Conservation (phyloP, 2,113 vertebrate genomes). For the Corythoichthys intestinalis region DNA sequence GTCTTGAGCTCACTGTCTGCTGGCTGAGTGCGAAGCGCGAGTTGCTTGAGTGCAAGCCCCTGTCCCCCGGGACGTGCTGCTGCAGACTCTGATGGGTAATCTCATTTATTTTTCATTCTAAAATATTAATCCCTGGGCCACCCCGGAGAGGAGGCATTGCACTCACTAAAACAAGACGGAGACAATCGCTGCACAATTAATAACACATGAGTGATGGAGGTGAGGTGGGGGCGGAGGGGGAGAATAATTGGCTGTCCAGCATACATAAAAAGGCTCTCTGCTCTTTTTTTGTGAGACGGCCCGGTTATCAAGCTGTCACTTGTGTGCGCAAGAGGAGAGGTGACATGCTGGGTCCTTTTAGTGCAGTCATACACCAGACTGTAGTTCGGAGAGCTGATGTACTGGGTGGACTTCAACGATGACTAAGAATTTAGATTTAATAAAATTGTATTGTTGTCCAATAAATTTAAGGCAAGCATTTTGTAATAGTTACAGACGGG, state of each 20-base stretch:
- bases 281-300: conserved; percentile 39
- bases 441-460: not conserved
- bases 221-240: conserved; percentile 1
- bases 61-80: conserved; percentile 53
- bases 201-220: conserved; percentile 66
- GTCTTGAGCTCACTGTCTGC: conserved; percentile 64
- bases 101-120: conserved; percentile 75
- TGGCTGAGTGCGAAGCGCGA: conserved; percentile 65
- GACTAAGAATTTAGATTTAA: not conserved
- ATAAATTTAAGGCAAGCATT: not conserved
- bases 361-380: conserved; percentile 25
- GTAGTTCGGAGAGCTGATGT: conserved; percentile 2
- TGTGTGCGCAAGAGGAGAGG: conserved; percentile 32
- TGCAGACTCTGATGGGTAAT: conserved; percentile 72
- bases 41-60: conserved; percentile 68
- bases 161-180: conserved; percentile 68
- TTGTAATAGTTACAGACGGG: not conserved
- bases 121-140: conserved; percentile 73
- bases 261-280: conserved; percentile 38
- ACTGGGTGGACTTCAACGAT: not conserved
- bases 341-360: conserved; percentile 34
- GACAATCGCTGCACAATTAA: conserved; percentile 70
- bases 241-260: conserved; percentile 47
- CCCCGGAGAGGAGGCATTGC: conserved; percentile 67
- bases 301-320: conserved; percentile 31